These are phyloP conservation scores for Galago senegalensis DNA, from an alignment of 2,797 vertebrate species.

Conservation along the genomic window DNA sequence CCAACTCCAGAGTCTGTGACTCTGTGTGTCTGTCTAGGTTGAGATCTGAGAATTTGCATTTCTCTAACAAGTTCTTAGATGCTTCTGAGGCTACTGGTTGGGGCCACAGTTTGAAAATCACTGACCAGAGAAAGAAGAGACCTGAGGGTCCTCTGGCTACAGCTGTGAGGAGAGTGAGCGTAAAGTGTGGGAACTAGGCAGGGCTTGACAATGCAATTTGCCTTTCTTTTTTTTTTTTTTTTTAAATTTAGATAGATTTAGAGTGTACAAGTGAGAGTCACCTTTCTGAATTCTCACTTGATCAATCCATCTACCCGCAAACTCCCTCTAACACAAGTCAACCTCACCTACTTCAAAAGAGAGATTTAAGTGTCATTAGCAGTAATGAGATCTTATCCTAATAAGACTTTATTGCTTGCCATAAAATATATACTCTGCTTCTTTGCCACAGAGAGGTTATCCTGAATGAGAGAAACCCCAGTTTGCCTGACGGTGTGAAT, in stretches of 20 bases:
- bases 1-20: background rate
- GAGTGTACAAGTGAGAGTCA: background rate
- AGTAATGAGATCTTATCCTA: constrained; percentile 75
- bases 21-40: background rate
- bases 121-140: background rate
- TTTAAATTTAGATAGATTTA: background rate
- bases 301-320: constrained; percentile 33
- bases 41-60: background rate
- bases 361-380: constrained; percentile 62
- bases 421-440: constrained; percentile 70
- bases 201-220: background rate
- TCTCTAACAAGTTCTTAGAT: background rate
- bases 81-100: background rate
- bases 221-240: background rate
- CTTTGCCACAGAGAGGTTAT: constrained; percentile 44
- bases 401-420: constrained; percentile 74
- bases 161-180: background rate
- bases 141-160: background rate
- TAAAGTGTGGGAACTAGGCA: background rate
- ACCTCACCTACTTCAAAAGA: constrained; percentile 40
- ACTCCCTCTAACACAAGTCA: constrained; percentile 42
- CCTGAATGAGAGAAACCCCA: constrained; percentile 66
- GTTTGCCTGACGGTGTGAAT: constrained; percentile 64
- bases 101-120: background rate
- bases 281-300: constrained; percentile 5